Evolutionary conservation across 2,113 vertebrate genomes (phyloP).

Genomic region (Sporophila hypoxantha): DNA sequence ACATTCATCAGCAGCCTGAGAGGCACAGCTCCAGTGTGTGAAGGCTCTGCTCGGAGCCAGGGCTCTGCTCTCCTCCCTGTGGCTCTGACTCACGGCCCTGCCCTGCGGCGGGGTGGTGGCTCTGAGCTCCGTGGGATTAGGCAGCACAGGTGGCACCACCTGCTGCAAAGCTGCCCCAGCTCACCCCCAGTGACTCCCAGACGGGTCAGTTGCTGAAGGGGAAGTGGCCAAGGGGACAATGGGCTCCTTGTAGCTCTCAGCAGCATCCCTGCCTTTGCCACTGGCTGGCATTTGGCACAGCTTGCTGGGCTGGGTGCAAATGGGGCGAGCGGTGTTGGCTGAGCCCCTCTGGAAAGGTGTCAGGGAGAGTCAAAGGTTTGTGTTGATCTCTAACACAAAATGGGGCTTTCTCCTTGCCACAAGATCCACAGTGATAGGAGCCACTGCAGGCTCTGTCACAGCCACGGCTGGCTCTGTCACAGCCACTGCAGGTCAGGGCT

Average conservation of each 20-base stretch:
- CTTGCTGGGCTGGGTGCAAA: not conserved
- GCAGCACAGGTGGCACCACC: slow-evolving; percentile 33
- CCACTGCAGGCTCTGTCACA: not conserved
- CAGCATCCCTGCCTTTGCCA: not conserved
- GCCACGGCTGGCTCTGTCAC: not conserved
- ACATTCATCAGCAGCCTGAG: not conserved
- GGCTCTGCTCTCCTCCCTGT: not conserved
- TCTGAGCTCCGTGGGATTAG: not conserved
- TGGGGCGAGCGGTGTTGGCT: not conserved
- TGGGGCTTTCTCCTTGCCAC: not conserved
- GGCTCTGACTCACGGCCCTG: not conserved
- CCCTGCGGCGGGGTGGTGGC: not conserved
- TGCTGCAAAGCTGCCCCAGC: not conserved
- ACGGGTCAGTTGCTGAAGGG: not conserved
- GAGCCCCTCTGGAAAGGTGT: not conserved
- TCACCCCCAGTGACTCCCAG: not conserved
- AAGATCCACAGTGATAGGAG: not conserved
- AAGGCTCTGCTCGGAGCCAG: not conserved
- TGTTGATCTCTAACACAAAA: not conserved
- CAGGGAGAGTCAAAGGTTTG: not conserved
- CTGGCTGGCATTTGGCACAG: not conserved
- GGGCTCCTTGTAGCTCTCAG: slow-evolving; percentile 3
- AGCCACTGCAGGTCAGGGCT: not conserved
- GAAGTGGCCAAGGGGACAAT: slow-evolving; percentile 2
- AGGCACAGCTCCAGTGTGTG: not conserved